These are phyloP conservation scores for Oxytorus armatus DNA, from an alignment of 2,888 invertebrate species.

Conservation along the genomic window DNA sequence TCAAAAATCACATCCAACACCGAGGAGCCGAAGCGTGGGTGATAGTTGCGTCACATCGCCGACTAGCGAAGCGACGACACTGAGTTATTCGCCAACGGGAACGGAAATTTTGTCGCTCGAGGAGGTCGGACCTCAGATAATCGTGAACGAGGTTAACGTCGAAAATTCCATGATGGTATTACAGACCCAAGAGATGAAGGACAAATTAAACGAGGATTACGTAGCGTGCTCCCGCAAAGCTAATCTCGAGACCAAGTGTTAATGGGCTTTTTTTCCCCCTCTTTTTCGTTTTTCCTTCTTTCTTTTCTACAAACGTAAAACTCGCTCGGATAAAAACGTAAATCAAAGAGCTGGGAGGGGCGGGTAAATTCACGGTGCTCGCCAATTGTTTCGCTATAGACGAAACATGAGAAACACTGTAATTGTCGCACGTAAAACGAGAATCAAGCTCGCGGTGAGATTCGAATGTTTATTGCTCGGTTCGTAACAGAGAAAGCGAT, in stretches of 20 bases:
- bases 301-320: conserved; percentile 14
- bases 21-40: conserved; percentile 77
- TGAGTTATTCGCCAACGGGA: conserved; percentile 79
- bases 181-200: conserved; percentile 68
- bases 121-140: conserved; percentile 74
- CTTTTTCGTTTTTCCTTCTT: conserved; percentile 6
- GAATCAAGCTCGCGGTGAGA: too few species aligned
- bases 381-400: too few species aligned
- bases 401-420: too few species aligned
- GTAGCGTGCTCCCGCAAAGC: conserved; percentile 71
- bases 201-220: conserved; percentile 72
- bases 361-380: too few species aligned
- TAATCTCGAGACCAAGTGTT: conserved; percentile 75
- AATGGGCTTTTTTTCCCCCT: conserved; percentile 34
- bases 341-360: background rate
- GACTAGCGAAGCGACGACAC: conserved; percentile 78
- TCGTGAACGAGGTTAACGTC: conserved; percentile 50
- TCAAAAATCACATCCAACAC: conserved; percentile 72
- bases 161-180: conserved; percentile 49
- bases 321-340: background rate
- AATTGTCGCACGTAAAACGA: too few species aligned
- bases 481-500: too few species aligned
- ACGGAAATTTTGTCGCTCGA: conserved; percentile 80
- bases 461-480: too few species aligned
- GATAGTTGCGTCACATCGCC: conserved; percentile 81